Evolutionary conservation across 2,888 invertebrate genomes (phyloP).

Genomic region (Cecidostiba fungosa): DNA sequence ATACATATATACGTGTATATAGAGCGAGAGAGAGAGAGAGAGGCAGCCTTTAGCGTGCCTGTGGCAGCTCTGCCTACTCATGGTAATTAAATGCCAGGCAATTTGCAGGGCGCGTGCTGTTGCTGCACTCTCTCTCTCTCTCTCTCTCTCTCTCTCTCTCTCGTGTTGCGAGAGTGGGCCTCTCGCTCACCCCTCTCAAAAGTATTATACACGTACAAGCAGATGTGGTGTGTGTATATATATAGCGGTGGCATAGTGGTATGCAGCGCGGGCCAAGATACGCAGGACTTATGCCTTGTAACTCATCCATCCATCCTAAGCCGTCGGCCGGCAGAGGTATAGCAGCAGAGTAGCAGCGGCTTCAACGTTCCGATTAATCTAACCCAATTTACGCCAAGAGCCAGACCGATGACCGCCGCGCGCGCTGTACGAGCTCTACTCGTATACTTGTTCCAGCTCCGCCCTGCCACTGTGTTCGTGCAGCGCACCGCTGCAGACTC

Average conservation of each 20-base stretch:
- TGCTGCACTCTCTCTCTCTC: too few relatives aligned
- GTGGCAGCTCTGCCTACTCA: conserved; percentile 72
- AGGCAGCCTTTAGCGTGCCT: conserved; percentile 71
- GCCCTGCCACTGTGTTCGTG: not conserved
- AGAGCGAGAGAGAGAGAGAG: conserved; percentile 63
- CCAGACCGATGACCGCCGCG: conserved; percentile 65
- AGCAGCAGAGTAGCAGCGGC: conserved; percentile 55
- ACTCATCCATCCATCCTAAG: conserved; percentile 70
- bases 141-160: not conserved
- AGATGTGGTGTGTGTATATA: not conserved
- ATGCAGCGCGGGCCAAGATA: conserved; percentile 61
- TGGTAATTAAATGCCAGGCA: conserved; percentile 79
- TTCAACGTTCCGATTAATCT: conserved; percentile 70
- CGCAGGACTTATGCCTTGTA: conserved; percentile 67
- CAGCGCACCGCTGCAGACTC: not conserved
- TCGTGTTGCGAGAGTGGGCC: not conserved
- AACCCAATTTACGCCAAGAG: conserved; percentile 69
- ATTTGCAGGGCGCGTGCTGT: conserved; percentile 73
- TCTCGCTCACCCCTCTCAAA: not conserved
- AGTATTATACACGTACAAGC: not conserved
- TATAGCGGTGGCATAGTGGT: too few relatives aligned
- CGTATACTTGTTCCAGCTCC: conserved; percentile 31
- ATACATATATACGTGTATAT: conserved; percentile 11
- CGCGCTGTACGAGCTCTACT: not conserved
- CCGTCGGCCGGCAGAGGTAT: conserved; percentile 57